Conservation (phyloP, 2,888 invertebrate species). For the Amphipyra berbera region DNA sequence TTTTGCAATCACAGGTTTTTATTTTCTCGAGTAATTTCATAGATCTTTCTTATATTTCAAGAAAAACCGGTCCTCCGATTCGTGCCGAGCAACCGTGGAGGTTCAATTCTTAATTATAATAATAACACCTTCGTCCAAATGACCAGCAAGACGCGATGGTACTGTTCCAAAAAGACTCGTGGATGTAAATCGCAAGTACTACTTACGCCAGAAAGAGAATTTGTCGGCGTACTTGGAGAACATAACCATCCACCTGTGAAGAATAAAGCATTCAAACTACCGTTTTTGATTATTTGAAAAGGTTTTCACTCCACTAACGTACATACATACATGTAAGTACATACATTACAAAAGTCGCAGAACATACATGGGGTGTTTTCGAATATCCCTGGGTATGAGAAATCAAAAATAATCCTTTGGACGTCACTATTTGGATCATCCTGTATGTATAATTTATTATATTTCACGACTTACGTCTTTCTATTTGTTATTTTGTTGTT, state of each 20-base stretch:
- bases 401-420: too few relatives aligned
- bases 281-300: neutral
- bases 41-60: conserved; percentile 12
- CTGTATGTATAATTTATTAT: too few relatives aligned
- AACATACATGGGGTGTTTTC: too few relatives aligned
- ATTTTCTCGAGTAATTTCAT: too few relatives aligned
- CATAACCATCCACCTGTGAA: conserved; percentile 59
- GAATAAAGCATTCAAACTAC: neutral
- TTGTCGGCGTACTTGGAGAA: conserved; percentile 37
- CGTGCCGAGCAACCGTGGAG: conserved; percentile 49
- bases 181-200: conserved; percentile 64
- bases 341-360: too few relatives aligned
- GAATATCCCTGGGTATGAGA: too few relatives aligned
- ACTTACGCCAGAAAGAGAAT: conserved; percentile 30
- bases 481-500: too few relatives aligned
- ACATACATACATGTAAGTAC: too few relatives aligned
- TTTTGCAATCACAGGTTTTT: too few relatives aligned
- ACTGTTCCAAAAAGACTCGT: conserved; percentile 63
- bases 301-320: neutral
- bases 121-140: conserved; percentile 50
- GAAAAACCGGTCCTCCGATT: conserved; percentile 27
- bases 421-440: too few relatives aligned
- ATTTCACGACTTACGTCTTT: too few relatives aligned
- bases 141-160: conserved; percentile 63
- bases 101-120: conserved; percentile 44